Evolutionary conservation across 2,888 invertebrate genomes (phyloP).

Genomic region (Xiphydria camelus): DNA sequence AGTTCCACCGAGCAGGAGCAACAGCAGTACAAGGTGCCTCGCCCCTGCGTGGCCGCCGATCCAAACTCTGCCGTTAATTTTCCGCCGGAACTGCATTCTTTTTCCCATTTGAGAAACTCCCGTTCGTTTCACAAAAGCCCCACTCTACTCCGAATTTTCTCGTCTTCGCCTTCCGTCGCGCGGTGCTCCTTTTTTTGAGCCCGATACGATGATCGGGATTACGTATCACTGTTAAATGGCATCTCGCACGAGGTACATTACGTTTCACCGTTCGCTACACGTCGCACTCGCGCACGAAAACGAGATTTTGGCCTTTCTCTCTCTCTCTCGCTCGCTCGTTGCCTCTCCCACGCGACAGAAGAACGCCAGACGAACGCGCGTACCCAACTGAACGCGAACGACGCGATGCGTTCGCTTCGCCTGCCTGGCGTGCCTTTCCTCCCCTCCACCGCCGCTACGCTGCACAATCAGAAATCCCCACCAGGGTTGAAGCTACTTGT

Average conservation of each 20-base stretch:
- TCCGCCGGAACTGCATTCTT: conserved; percentile 7
- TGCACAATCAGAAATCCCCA: conserved; percentile 27
- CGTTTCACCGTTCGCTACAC: no score
- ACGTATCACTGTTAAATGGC: no score
- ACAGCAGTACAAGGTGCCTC: conserved; percentile 22
- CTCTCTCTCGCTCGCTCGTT: not conserved
- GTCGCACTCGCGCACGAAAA: no score
- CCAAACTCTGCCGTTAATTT: no score
- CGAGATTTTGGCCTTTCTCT: no score
- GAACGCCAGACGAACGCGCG: conserved; percentile 34
- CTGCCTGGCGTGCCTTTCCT: conserved; percentile 14
- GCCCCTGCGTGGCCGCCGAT: conserved; percentile 21
- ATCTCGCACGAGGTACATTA: no score
- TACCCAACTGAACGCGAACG: conserved; percentile 35
- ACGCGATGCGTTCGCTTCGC: conserved; percentile 30
- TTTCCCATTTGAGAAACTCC: no score
- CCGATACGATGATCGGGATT: no score
- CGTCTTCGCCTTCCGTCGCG: no score
- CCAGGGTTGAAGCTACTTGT: conserved; percentile 32
- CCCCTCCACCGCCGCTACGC: conserved; percentile 7
- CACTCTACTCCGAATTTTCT: not conserved
- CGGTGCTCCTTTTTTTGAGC: no score
- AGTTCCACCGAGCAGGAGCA: conserved; percentile 39
- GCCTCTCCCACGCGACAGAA: not conserved
- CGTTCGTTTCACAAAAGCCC: no score